phyloP scores from a whole-genome alignment of 2,888 invertebrate genomes.

The Amaurobius ferox region DNA sequence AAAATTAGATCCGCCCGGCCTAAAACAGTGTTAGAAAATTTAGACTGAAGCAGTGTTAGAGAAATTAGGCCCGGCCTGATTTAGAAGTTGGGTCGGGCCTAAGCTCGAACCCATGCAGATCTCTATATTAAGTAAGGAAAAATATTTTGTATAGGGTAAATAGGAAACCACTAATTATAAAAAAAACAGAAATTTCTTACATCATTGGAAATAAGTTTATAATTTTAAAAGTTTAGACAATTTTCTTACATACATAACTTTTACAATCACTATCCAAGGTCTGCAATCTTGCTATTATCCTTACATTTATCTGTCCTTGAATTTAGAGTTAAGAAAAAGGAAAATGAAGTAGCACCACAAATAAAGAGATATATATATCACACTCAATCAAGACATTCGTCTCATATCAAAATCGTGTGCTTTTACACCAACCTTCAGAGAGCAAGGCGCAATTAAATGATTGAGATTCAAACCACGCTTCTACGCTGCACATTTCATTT shows the following conservation, averaged over 20 bases:
- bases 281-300: background rate
- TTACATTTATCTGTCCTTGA: background rate
- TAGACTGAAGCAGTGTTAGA: too few relatives aligned
- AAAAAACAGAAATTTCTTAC: background rate
- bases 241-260: background rate
- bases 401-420: background rate
- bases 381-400: background rate
- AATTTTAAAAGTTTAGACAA: too few relatives aligned
- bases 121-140: too few relatives aligned
- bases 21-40: too few relatives aligned
- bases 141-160: too few relatives aligned
- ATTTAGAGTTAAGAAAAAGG: background rate
- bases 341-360: conserved; percentile 6
- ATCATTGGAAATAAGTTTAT: background rate
- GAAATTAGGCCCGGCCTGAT: too few relatives aligned
- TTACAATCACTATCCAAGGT: background rate
- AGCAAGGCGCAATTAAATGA: background rate
- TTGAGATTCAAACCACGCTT: background rate
- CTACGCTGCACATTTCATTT: too few relatives aligned
- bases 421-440: background rate
- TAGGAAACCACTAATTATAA: background rate
- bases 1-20: too few relatives aligned
- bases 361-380: background rate
- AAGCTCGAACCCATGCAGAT: too few relatives aligned
- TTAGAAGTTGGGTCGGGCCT: too few relatives aligned